Evolutionary conservation across 2,888 invertebrate species (phyloP).

Genomic region (Mayetiola destructor): DNA sequence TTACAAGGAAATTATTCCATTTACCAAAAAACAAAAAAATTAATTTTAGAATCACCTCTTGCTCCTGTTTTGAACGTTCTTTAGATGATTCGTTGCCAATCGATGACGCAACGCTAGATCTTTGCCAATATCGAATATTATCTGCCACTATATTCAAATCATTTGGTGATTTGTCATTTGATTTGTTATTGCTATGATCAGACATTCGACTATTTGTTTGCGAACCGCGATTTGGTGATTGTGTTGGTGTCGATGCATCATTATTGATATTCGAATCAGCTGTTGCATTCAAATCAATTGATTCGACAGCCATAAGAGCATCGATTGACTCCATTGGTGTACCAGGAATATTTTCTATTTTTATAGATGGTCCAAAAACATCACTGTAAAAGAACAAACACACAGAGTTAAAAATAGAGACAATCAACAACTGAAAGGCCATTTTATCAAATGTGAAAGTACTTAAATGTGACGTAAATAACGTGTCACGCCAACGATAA

Average conservation of each 20-base stretch:
- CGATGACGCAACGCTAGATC: too few species aligned
- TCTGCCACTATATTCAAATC: not conserved
- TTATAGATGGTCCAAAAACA: constrained; percentile 40
- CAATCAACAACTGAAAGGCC: too few species aligned
- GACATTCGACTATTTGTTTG: not conserved
- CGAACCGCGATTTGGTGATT: not conserved
- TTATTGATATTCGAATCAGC: not conserved
- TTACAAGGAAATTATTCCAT: not conserved
- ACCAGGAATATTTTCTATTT: constrained; percentile 33
- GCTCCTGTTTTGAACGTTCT: not conserved
- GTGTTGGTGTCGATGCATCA: not conserved
- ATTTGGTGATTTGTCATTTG: not conserved
- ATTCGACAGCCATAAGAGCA: not conserved
- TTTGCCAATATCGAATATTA: too few species aligned
- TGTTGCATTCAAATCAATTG: not conserved
- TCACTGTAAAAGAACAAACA: constrained; percentile 28
- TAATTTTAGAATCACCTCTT: not conserved
- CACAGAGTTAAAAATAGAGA: too few species aligned
- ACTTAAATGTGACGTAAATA: too few species aligned
- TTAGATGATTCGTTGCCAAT: not conserved
- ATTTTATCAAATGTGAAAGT: too few species aligned
- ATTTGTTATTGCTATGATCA: not conserved
- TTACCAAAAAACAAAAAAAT: not conserved
- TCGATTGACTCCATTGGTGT: constrained; percentile 29
- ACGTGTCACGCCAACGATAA: too few species aligned